Base-by-base conservation (phyloP, 2,113 vertebrate species). In the Eonycteris spelaea region DNA sequence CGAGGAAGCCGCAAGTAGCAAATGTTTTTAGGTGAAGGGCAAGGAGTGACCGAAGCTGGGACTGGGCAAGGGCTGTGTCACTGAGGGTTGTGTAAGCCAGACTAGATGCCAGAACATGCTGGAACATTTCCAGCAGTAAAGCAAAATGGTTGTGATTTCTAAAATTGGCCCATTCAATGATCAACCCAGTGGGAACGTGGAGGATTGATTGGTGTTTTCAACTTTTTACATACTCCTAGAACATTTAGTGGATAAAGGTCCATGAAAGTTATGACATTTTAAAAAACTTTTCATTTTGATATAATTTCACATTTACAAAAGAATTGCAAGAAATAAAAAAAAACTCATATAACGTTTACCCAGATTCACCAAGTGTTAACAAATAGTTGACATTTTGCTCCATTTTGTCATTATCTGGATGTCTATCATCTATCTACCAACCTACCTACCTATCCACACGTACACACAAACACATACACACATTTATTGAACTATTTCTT, bases 361-460 rank as follows among this genome's bases (percentile, higher is more conserved):
- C 18, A 15, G 53, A 78, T 65, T 86, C 24, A 77, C 8, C 24
- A 73, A 35, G 38, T 86, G 43, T 82, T 86, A 82, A 57, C 24
- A n/a, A 26, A n/a, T 80, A 68, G 53, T n/a, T 94, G 85, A 70
- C 22, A 80, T 96, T 90, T 82, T 90, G 35, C n/a, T 45, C 55
- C 48, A 68, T 90, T 86, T 86, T 13, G 2, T 86, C 21, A 63
- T 30, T 28, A 63, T 71, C 28, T 45, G 35, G 3, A 40, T 40
- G 40, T 33, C 26, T 67, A 19, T 26, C 35, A 51, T 51, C 57
- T 26, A 26, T 28, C 45, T 28, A 67, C 55, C 15, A 70, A 45
- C 68, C 33, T 51, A 57, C 24, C 19, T 61, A 24, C 26, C 45
- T n/a, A 33, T 11, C 24, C 1, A 33, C 26, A 65, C 2, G 51